Conservation (phyloP, 1,140 invertebrate species). For the Nymphalis io region DNA sequence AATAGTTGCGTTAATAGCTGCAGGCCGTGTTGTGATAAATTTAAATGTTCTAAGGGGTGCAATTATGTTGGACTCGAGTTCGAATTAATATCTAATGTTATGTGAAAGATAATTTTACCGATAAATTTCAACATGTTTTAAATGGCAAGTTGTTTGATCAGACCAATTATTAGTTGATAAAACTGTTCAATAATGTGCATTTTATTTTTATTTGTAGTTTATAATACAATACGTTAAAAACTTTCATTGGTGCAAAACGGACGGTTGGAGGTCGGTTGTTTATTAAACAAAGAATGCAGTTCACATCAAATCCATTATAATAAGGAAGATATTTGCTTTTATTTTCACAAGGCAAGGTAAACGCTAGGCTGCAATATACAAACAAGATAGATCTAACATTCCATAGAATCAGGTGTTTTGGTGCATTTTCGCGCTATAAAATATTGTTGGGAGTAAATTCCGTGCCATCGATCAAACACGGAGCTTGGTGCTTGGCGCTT, state of each 20-base stretch:
- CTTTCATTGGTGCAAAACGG: not conserved
- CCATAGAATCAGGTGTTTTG: constrained; percentile 67
- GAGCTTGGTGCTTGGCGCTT: constrained; percentile 40
- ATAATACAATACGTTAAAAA: not conserved
- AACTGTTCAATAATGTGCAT: not conserved
- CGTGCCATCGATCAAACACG: constrained; percentile 69
- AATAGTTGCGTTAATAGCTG: constrained; percentile 36
- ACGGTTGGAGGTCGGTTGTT: not conserved
- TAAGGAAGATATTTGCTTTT: constrained; percentile 22
- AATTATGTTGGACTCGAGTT: constrained; percentile 21
- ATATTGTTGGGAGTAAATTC: constrained; percentile 60
- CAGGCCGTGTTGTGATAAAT: constrained; percentile 35
- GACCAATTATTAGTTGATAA: constrained; percentile 1
- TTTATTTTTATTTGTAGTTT: not conserved
- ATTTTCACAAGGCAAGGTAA: constrained; percentile 28
- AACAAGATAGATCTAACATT: constrained; percentile 43
- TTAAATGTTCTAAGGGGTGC: constrained; percentile 32
- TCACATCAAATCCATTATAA: constrained; percentile 22
- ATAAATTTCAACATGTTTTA: constrained; percentile 11
- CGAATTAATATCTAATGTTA: constrained; percentile 15
- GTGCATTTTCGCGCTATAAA: constrained; percentile 66
- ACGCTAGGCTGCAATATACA: constrained; percentile 33
- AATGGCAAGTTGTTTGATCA: constrained; percentile 8
- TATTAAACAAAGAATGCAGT: constrained; percentile 23
- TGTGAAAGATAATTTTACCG: constrained; percentile 12